Evolutionary conservation across 1,140 invertebrate species (phyloP), one percentile per base, ranked within the genome.

Genomic region (Ooceraea biroi): DNA sequence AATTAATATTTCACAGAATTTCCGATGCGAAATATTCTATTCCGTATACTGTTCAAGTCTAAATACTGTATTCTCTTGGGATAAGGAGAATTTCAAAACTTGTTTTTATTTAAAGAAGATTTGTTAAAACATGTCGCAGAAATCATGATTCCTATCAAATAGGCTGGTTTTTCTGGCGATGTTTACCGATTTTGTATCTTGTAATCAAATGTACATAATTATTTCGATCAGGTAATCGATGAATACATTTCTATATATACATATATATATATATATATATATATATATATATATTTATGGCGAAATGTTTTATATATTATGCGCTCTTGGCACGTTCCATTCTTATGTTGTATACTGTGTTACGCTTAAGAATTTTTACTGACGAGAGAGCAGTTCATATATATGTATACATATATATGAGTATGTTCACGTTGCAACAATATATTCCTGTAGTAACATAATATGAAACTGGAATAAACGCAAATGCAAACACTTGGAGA

Each of bases 121-220:
- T 76, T 30, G 44, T 36, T 48, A 44, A 30, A 7, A 30, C 0
- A 50, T 12, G 52, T 55, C 52, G 52, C 52, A 55, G n/a, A 76
- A 65, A 65, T 76, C 61, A 36, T 36, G 19, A 19, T 55, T 55
- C 52, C 52, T 55, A 55, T 55, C n/a, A 3, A 55, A 55, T 55
- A 55, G 52, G 52, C 52, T 55, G 52, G 19, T 55, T 55, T 55
- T 55, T 10, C 7, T 19, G 52, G 5, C 52, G 52, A 22, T 52
- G 61, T 77, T 46, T 65, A 50, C n/a, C 27, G 12, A 41, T 77
- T 77, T 77, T 50, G 65, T 65, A 65, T 36, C 30, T 77, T 65
- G 44, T 65, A 50, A 77, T 77, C 61, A 65, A 77, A 50, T 77
- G 27, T 77, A 77, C 2, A 65, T 77, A 77, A 77, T 50, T 77